Base-by-base conservation (phyloP, 1,140 invertebrate genomes). In the Tetraneura akinire region DNA sequence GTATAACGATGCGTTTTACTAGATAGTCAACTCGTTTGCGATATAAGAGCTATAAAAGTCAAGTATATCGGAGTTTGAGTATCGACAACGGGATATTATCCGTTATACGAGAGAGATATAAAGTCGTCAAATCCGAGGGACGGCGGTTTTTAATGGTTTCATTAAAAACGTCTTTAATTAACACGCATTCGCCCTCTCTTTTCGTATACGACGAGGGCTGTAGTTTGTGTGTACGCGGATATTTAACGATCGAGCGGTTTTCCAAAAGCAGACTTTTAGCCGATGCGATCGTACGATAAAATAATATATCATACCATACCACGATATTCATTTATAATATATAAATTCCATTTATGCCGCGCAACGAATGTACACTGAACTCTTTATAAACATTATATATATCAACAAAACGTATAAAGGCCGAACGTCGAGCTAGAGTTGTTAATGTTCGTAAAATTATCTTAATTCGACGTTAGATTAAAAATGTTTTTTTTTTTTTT, bases 151-250 rank as follows among this genome's bases (percentile, higher is more conserved):
- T 78, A 76, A 78, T 47, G 53, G 74, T 62, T 78, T 62, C 51
- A 78, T 78, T 78, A 78, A 78, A 57, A 78, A 29, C 53, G 29
- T 47, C 42, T 78, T 78, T 78, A 78, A 78, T 78, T 78, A 78
- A 78, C 55, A 47, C 18, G 53, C n/a, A 45, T 13, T n/a, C 74
- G 18, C 13, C 3, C 1, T 37, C 51, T 13, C 3, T 3, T 37
- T n/a, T 32, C 6, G 3, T 37, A 13, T 78, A 62, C 62, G 45
- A 78, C 32, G 37, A n/a, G n/a, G 55, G 9, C 74, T 21, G 45
- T 57, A 6, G n/a, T n/a, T n/a, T n/a, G n/a, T n/a, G n/a, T n/a
- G 21, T 21, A 42, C 37, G 55, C 23, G 26, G 37, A 16, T 42
- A 62, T 78, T 78, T 60, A 78, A 78, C 18, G 53, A 78, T 16